phyloP scores from a whole-genome alignment of 2,888 invertebrate genomes.

The Heteromurus nitidus region DNA sequence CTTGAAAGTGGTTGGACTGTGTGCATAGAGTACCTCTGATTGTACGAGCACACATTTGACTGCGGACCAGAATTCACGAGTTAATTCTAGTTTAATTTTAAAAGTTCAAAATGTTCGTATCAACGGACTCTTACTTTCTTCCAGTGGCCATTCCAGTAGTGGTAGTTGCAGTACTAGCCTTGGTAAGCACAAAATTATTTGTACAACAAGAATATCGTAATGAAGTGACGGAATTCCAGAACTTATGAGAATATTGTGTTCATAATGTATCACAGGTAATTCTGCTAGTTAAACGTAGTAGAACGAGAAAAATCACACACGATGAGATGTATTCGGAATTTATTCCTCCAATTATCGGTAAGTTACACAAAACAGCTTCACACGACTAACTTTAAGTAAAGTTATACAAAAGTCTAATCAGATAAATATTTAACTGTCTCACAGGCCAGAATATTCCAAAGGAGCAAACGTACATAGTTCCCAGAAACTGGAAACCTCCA shows the following conservation, averaged over 20 bases:
- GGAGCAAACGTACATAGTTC: conserved; percentile 64
- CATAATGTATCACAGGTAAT: conserved; percentile 35
- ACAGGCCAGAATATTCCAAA: conserved; percentile 64
- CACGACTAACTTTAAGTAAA: too few species aligned
- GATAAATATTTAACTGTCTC: conserved; percentile 21
- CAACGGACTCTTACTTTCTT: conserved; percentile 55
- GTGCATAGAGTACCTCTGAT: too few species aligned
- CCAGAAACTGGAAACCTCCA: conserved; percentile 64
- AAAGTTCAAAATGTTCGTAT: conserved; percentile 42
- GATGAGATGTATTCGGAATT: conserved; percentile 61
- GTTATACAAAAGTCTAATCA: too few species aligned
- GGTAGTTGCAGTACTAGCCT: conserved; percentile 44
- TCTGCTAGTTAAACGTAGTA: conserved; percentile 40
- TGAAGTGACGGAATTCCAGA: too few species aligned
- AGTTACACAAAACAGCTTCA: conserved; percentile 18
- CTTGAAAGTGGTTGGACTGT: conserved; percentile 17
- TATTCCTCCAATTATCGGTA: conserved; percentile 66
- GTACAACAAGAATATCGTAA: background rate
- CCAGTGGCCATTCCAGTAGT: conserved; percentile 59
- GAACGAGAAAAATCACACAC: conserved; percentile 43
- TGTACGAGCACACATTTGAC: too few species aligned
- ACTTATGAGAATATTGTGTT: too few species aligned
- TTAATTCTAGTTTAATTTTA: conserved; percentile 4
- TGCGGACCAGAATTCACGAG: too few species aligned
- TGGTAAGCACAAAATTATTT: conserved; percentile 48